phyloP scores from a whole-genome alignment of 2,113 vertebrate species.

The Osmerus mordax region DNA sequence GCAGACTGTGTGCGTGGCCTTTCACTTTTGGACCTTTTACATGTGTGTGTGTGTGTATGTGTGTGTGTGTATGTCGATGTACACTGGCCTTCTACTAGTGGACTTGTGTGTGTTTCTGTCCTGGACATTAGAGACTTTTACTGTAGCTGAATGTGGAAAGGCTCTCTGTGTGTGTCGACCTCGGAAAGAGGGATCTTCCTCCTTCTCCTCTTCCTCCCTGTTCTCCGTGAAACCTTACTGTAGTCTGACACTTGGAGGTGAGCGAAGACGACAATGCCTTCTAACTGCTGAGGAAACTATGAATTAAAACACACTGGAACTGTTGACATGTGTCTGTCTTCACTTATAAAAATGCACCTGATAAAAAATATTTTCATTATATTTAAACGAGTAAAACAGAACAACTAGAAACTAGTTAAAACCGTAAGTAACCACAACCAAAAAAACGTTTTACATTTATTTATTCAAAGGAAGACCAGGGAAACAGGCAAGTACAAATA shows the following conservation, averaged over 20 bases:
- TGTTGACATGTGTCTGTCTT: slow-evolving; percentile 27
- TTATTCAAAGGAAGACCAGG: slow-evolving; percentile 61
- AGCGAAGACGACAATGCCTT: slow-evolving; percentile 58
- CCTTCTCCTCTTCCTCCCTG: slow-evolving; percentile 39
- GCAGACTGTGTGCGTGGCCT: neutral
- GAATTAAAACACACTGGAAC: slow-evolving; percentile 72
- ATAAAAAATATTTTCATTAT: neutral
- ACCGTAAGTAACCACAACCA: neutral
- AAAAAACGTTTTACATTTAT: slow-evolving; percentile 42
- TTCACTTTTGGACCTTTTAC: too few species aligned
- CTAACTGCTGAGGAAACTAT: slow-evolving; percentile 66
- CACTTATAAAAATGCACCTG: neutral
- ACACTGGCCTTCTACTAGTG: neutral
- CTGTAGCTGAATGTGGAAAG: slow-evolving; percentile 23
- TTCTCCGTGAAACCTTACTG: slow-evolving; percentile 63
- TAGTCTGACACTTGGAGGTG: slow-evolving; percentile 50
- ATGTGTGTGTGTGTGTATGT: neutral
- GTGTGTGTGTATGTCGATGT: neutral
- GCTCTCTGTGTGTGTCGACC: neutral
- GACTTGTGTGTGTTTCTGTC: neutral
- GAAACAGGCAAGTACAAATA: slow-evolving; percentile 65
- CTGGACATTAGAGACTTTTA: neutral
- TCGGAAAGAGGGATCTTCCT: neutral
- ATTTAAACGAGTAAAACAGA: neutral
- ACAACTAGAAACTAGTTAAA: neutral